Conservation (phyloP, 2,888 invertebrate species). For the Diaprepes abbreviatus region DNA sequence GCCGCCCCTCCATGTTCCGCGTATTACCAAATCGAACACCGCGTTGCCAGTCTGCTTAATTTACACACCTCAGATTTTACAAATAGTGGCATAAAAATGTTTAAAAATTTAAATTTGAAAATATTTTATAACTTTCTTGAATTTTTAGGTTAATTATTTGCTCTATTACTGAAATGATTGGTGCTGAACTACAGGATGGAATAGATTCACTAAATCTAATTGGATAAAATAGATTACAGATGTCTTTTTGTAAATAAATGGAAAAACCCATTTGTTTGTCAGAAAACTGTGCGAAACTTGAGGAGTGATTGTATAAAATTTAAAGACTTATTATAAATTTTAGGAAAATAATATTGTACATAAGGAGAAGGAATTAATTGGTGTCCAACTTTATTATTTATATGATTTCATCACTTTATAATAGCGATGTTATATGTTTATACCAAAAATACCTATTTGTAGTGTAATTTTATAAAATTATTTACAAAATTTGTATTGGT, state of each 20-base stretch:
- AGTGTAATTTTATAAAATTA: conserved; percentile 8
- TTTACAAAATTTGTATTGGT: conserved; percentile 21
- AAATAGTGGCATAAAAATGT: no score
- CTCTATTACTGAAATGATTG: not conserved
- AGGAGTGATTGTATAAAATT: conserved; percentile 22
- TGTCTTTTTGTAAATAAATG: not conserved
- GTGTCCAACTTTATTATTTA: conserved; percentile 36
- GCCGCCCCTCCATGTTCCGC: no score
- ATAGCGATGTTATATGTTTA: conserved; percentile 21
- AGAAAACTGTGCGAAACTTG: conserved; percentile 11
- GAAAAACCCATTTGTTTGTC: conserved; percentile 11
- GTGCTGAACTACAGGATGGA: no score
- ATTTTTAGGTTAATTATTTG: no score
- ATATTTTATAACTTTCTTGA: no score
- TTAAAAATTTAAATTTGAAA: no score
- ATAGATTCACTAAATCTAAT: not conserved
- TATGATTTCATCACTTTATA: conserved; percentile 23
- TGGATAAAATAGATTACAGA: not conserved
- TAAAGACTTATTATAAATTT: conserved; percentile 34
- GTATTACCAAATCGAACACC: no score
- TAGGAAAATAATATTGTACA: conserved; percentile 31
- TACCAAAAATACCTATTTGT: conserved; percentile 23
- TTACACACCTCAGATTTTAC: no score
- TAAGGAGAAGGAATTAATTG: conserved; percentile 35
- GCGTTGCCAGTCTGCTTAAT: no score